phyloP scores from a whole-genome alignment of 2,797 vertebrate species.

The Acestrorhynchus altus region DNA sequence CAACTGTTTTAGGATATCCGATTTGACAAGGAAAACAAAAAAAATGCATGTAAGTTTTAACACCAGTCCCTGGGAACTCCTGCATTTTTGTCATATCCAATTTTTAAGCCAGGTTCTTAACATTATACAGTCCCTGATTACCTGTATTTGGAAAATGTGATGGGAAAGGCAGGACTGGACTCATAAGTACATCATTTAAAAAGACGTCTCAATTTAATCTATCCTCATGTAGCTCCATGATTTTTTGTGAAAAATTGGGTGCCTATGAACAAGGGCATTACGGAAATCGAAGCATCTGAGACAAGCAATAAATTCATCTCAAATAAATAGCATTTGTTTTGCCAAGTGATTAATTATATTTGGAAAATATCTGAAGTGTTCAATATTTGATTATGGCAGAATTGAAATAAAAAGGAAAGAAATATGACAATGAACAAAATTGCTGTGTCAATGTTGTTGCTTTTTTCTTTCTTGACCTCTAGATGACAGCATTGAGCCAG shows the following conservation, averaged over 20 bases:
- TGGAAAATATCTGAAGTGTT: conserved; percentile 39
- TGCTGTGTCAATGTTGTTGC: not conserved
- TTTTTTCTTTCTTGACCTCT: not conserved
- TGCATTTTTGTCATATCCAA: no score
- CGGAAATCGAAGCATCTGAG: conserved; percentile 11
- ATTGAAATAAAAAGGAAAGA: conserved; percentile 14
- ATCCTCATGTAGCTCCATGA: conserved; percentile 31
- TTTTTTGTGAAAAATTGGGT: conserved; percentile 6
- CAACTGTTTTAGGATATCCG: conserved; percentile 10
- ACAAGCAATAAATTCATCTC: conserved; percentile 44
- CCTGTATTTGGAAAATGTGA: not conserved
- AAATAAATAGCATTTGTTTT: not conserved
- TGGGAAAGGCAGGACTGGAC: no score
- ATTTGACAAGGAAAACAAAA: not conserved
- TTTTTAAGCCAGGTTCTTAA: no score
- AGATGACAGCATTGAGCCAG: conserved; percentile 24
- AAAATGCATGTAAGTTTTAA: not conserved
- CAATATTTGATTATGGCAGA: conserved; percentile 30
- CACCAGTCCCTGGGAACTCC: not conserved
- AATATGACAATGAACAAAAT: not conserved
- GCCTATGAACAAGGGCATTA: conserved; percentile 35
- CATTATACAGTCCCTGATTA: not conserved
- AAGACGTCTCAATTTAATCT: not conserved
- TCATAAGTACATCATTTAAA: no score
- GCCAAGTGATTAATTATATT: conserved; percentile 1